These are phyloP conservation scores for Miniopterus natalensis DNA, from an alignment of 2,113 vertebrate species.

Conservation along the genomic window DNA sequence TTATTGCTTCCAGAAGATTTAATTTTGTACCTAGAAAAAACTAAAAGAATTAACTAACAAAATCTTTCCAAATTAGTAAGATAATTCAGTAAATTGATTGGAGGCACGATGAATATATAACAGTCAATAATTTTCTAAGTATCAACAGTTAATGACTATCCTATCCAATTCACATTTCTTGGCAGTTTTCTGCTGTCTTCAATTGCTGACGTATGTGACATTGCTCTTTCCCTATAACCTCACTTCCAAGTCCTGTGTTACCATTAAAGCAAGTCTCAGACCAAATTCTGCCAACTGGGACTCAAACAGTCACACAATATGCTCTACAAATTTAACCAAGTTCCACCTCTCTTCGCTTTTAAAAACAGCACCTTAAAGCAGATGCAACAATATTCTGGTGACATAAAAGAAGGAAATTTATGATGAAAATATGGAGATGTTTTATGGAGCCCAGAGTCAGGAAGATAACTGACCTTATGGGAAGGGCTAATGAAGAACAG, in stretches of 20 bases:
- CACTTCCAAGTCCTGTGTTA: not conserved
- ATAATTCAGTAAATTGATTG: slow-evolving; percentile 16
- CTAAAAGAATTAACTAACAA: not conserved
- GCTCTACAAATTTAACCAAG: not conserved
- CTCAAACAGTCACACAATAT: not conserved
- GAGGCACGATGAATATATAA: not conserved
- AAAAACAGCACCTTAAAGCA: not conserved
- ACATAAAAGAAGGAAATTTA: not conserved
- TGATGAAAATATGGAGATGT: not conserved
- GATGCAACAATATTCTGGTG: not conserved
- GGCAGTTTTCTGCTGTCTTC: not conserved
- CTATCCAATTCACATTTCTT: not conserved
- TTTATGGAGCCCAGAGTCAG: not conserved
- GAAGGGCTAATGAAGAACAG: not conserved
- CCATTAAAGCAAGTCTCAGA: not conserved
- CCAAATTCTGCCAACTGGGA: not conserved
- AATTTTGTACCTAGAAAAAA: not conserved
- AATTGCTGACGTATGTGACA: not conserved
- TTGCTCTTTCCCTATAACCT: not conserved
- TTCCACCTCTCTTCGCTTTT: not conserved
- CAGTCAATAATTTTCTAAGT: not conserved
- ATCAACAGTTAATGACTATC: not conserved
- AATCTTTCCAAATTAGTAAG: slow-evolving; percentile 39
- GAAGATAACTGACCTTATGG: not conserved
- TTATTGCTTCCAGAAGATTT: not conserved